These are phyloP conservation scores for Trematomus loennbergii DNA, from an alignment of 2,113 vertebrate genomes.

Conservation along the genomic window DNA sequence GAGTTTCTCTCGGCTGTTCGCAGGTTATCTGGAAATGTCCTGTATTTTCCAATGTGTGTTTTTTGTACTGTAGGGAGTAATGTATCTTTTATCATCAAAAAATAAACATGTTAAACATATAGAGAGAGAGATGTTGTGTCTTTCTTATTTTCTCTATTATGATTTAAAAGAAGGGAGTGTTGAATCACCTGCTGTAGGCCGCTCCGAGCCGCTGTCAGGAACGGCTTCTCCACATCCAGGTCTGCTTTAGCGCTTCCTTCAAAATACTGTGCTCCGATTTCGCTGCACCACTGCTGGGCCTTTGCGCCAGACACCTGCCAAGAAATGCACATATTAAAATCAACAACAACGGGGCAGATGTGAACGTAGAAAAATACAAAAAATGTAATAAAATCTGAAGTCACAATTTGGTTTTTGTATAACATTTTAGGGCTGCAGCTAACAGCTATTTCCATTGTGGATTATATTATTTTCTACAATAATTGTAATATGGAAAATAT, in stretches of 20 bases:
- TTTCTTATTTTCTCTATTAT: neutral
- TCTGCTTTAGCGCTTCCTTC: slow-evolving; percentile 77
- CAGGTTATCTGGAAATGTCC: slow-evolving; percentile 83
- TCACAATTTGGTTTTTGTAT: neutral
- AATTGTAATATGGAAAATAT: no score
- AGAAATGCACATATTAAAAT: neutral
- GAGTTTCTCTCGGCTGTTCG: slow-evolving; percentile 77
- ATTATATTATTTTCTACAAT: no score
- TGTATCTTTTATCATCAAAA: slow-evolving; percentile 85
- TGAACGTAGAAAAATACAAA: neutral
- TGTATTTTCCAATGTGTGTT: slow-evolving; percentile 83
- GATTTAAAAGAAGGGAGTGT: fast-evolving
- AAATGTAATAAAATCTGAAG: neutral
- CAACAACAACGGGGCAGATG: neutral
- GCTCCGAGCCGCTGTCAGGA: slow-evolving; percentile 52
- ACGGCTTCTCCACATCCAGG: slow-evolving; percentile 54
- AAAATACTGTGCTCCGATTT: slow-evolving; percentile 67
- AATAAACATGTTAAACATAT: slow-evolving; percentile 83
- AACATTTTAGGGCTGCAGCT: no score
- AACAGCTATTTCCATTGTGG: no score
- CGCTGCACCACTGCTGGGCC: slow-evolving; percentile 65
- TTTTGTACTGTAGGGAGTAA: slow-evolving; percentile 85
- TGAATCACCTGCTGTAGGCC: slow-evolving; percentile 63
- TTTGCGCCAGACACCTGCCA: slow-evolving; percentile 59
- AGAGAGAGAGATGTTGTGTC: slow-evolving; percentile 2